Conservation (phyloP, 1,140 invertebrate species). For the Fopius arisanus region DNA sequence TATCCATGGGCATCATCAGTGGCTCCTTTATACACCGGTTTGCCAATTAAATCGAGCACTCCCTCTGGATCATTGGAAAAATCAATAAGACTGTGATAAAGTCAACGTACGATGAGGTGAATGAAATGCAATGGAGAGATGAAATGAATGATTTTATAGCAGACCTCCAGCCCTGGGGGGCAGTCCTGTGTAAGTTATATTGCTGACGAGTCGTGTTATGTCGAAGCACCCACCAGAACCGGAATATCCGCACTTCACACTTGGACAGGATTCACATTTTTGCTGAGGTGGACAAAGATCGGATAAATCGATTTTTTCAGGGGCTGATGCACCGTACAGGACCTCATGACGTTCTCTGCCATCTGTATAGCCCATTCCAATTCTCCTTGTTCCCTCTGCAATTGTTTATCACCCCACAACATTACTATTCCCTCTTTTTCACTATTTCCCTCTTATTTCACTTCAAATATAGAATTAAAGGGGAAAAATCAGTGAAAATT, state of each 20-base stretch:
- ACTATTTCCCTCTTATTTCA: not conserved
- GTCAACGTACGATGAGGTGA: not conserved
- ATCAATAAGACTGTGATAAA: not conserved
- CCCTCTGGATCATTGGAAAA: conserved; percentile 71
- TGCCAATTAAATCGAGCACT: conserved; percentile 87
- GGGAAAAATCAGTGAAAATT: too few species aligned
- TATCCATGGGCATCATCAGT: conserved; percentile 79
- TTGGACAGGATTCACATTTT: conserved; percentile 59
- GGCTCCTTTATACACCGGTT: conserved; percentile 86
- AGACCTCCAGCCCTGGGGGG: conserved; percentile 48
- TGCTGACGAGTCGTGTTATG: conserved; percentile 48
- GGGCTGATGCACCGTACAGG: conserved; percentile 61
- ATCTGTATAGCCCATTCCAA: conserved; percentile 31
- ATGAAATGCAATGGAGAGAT: not conserved
- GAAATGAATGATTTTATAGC: conserved; percentile 7
- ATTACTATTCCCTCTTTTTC: not conserved
- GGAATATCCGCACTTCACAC: conserved; percentile 56
- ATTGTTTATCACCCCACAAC: not conserved
- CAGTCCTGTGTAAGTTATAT: conserved; percentile 50
- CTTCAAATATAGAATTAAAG: too few species aligned
- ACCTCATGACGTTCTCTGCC: conserved; percentile 37
- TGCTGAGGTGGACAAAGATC: conserved; percentile 63
- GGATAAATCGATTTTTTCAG: conserved; percentile 59
- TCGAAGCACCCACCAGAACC: conserved; percentile 46
- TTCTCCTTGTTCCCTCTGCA: conserved; percentile 40